A percentile compares a stretch with the other conserved stretches of the same genome.
Evolutionary conservation across 2,113 vertebrate genomes (phyloP).

Genomic region (Terrapene triunguis): DNA sequence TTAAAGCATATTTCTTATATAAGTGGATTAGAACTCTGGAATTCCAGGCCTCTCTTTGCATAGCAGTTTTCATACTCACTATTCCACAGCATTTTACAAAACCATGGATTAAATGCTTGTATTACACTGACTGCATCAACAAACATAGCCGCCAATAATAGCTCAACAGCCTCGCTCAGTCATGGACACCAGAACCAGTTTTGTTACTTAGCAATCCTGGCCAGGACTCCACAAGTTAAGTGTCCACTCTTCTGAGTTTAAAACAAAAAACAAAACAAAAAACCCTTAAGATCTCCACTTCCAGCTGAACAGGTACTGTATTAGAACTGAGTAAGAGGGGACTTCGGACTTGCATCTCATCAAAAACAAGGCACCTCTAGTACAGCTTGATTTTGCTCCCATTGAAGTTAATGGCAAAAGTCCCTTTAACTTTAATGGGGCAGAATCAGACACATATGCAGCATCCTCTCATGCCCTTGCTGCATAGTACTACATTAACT

Average conservation of each 20-base stretch:
- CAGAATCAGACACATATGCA: neutral
- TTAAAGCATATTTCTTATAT: neutral
- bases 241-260: neutral
- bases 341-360: neutral
- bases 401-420: neutral
- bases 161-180: neutral
- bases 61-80: neutral
- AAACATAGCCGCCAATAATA: neutral
- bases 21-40: neutral
- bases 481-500: neutral
- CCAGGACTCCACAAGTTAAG: neutral
- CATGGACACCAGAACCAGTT: neutral
- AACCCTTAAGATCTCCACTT: neutral
- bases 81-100: neutral
- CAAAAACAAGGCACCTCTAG: neutral
- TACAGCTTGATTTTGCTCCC: neutral
- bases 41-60: neutral
- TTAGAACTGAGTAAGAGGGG: neutral
- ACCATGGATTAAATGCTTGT: neutral
- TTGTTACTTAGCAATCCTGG: neutral
- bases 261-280: neutral
- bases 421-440: neutral
- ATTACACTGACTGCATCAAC: neutral
- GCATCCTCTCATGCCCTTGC: neutral
- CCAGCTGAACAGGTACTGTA: neutral